Evolutionary conservation across 53 echinoderm and acorn worm genomes (phyloP).

Genomic region (Paelopatides confundens): DNA sequence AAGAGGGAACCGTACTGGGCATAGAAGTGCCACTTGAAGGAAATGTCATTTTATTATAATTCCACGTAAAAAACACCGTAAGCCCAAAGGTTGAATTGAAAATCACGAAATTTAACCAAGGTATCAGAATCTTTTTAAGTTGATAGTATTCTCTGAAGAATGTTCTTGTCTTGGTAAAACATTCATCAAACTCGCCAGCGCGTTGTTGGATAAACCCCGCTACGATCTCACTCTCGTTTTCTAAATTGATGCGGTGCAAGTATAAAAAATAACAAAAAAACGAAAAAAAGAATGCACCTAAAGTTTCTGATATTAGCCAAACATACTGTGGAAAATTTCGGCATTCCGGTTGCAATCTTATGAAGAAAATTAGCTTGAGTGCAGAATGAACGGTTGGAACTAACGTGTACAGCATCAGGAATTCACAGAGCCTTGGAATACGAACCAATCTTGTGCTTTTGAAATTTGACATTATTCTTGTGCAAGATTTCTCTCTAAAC

Average conservation of each 20-base stretch:
- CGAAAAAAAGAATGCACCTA: neutral
- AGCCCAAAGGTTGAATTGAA: neutral
- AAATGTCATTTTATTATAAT: neutral
- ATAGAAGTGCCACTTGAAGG: neutral
- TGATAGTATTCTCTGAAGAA: neutral
- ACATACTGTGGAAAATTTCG: neutral
- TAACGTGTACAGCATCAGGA: neutral
- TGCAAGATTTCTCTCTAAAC: neutral
- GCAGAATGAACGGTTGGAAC: neutral
- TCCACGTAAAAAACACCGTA: neutral
- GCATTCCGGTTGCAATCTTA: neutral
- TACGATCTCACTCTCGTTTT: neutral
- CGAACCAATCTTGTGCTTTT: neutral
- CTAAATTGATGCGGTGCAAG: neutral
- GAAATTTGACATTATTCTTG: no score
- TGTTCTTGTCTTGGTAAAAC: neutral
- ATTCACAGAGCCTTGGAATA: neutral
- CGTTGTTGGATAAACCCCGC: neutral
- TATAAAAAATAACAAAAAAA: constrained; percentile 9
- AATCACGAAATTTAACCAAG: neutral
- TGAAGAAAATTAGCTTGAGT: neutral
- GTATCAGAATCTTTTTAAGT: neutral
- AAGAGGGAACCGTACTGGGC: neutral
- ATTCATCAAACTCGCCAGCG: neutral
- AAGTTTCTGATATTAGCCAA: neutral